phyloP scores from a whole-genome alignment of 1,140 invertebrate genomes.

The Drosophila albomicans region DNA sequence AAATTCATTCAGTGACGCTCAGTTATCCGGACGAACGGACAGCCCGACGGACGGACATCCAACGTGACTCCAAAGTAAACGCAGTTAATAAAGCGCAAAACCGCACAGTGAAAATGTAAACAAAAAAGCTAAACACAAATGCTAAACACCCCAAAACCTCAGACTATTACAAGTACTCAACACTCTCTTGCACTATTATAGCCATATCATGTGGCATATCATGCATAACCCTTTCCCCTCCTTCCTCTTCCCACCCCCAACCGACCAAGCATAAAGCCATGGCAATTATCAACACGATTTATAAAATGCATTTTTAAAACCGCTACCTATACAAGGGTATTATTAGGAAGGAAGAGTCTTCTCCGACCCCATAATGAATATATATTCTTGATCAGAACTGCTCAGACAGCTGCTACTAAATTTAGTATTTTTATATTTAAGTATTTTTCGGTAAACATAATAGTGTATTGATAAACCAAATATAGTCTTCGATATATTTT shows the following conservation, averaged over 20 bases:
- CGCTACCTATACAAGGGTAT: too few species aligned
- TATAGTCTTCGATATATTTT: too few species aligned
- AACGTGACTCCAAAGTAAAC: slow-evolving; percentile 66
- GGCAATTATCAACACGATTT: slow-evolving; percentile 6
- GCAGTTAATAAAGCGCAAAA: slow-evolving; percentile 79
- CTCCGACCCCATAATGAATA: too few species aligned
- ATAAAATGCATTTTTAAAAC: not conserved
- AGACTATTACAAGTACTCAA: slow-evolving; percentile 8
- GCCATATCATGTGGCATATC: slow-evolving; percentile 53
- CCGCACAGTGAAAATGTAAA: slow-evolving; percentile 80
- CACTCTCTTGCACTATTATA: not conserved
- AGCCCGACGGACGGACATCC: slow-evolving; percentile 29
- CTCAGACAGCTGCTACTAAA: too few species aligned
- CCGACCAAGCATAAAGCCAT: slow-evolving; percentile 9
- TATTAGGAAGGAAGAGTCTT: too few species aligned
- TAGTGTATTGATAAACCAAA: too few species aligned
- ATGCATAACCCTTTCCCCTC: slow-evolving; percentile 18
- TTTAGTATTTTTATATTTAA: too few species aligned
- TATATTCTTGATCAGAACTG: too few species aligned
- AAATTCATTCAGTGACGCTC: slow-evolving; percentile 68
- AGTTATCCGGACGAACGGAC: slow-evolving; percentile 23
- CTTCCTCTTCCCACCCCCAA: not conserved
- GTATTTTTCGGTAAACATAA: too few species aligned
- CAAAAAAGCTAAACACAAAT: slow-evolving; percentile 57
- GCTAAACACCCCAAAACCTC: slow-evolving; percentile 39